phyloP scores from a whole-genome alignment of 1,140 invertebrate genomes.

The Drepana arcuata region DNA sequence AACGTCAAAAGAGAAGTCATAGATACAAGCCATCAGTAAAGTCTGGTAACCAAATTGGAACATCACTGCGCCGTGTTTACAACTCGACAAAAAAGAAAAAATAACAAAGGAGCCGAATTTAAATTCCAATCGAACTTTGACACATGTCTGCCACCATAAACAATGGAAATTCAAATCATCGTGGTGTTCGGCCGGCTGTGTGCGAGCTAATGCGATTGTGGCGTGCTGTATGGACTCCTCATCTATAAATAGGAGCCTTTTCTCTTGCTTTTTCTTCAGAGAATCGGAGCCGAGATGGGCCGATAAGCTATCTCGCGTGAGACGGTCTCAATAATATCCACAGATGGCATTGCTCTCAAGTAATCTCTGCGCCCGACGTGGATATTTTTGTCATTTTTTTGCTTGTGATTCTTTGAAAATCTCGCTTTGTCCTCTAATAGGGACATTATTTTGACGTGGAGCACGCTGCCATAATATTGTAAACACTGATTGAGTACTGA shows the following conservation, averaged over 20 bases:
- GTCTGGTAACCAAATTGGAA: constrained; percentile 63
- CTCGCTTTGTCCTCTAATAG: constrained; percentile 64
- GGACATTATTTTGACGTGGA: constrained; percentile 68
- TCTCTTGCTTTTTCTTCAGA: constrained; percentile 66
- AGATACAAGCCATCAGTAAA: constrained; percentile 51
- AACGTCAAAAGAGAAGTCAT: constrained; percentile 63
- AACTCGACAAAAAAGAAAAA: constrained; percentile 61
- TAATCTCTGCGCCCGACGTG: constrained; percentile 51
- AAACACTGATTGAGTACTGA: constrained; percentile 67
- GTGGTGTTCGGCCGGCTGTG: constrained; percentile 47
- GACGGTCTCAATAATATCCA: constrained; percentile 70
- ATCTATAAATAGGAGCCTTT: constrained; percentile 68
- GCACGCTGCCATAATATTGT: constrained; percentile 58
- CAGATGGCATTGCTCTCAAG: constrained; percentile 64
- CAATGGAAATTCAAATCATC: constrained; percentile 71
- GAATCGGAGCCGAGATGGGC: constrained; percentile 61
- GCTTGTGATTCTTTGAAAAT: constrained; percentile 56
- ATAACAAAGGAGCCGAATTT: constrained; percentile 71
- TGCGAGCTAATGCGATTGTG: constrained; percentile 64
- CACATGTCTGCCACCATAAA: constrained; percentile 72
- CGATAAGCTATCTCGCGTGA: constrained; percentile 67
- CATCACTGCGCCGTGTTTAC: constrained; percentile 66
- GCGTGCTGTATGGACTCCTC: constrained; percentile 52
- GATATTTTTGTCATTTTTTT: constrained; percentile 65
- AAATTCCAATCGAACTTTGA: constrained; percentile 72